Percentiles rank a stretch among this genome's conserved stretches.
Evolutionary conservation across 1,140 invertebrate species (phyloP).

Genomic region (Drosophila kepulauana): DNA sequence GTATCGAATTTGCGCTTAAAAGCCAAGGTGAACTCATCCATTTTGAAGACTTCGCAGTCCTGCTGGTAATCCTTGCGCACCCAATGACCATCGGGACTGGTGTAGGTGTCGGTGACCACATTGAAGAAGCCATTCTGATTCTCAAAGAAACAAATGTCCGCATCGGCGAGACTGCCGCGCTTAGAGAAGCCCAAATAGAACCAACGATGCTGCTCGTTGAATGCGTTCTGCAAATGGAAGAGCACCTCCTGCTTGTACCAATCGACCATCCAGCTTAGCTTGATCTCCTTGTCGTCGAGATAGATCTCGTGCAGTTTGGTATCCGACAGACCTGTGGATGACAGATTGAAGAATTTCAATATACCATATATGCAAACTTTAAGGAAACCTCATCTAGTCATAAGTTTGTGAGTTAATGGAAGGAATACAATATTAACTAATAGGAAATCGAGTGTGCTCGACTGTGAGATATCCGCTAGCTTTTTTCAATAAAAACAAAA

Average conservation of each 20-base stretch:
- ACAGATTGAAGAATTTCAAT: no score
- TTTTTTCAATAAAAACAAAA: no score
- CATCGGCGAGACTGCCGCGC: constrained; percentile 90
- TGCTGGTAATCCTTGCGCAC: constrained; percentile 91
- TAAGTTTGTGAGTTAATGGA: no score
- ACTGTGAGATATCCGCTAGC: no score
- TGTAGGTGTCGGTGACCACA: constrained; percentile 88
- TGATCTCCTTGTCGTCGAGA: constrained; percentile 82
- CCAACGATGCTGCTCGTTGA: constrained; percentile 87
- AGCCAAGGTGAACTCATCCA: constrained; percentile 88
- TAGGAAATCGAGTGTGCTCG: no score
- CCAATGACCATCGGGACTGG: constrained; percentile 88
- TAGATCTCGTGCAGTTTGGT: constrained; percentile 82
- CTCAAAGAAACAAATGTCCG: constrained; percentile 94
- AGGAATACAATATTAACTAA: no score
- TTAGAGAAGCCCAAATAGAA: constrained; percentile 97
- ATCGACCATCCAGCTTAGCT: constrained; percentile 84
- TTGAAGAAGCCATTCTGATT: constrained; percentile 83
- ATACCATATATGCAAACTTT: no score
- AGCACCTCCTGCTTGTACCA: constrained; percentile 85
- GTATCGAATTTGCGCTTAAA: constrained; percentile 95
- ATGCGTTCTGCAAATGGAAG: constrained; percentile 83
- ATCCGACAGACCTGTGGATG: constrained; percentile 72
- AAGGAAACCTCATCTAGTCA: no score
- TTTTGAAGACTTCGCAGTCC: constrained; percentile 91